A percentile compares a stretch with the other conserved stretches of the same genome.
Evolutionary conservation across 64 coral and sea anemone species (phyloP).

Genomic region (Actinia tenebrosa): DNA sequence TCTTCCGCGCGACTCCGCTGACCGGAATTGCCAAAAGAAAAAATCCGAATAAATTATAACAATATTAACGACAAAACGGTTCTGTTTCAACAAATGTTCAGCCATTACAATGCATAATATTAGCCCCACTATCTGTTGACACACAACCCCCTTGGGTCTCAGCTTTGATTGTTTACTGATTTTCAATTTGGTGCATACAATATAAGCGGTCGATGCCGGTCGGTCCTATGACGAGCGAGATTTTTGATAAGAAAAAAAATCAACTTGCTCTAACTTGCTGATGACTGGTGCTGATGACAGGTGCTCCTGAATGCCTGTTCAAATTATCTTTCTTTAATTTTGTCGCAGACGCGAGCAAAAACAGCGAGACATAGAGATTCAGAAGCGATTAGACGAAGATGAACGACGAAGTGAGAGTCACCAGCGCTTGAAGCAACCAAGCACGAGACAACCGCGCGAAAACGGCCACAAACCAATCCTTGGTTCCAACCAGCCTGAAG

Average conservation of each 20-base stretch:
- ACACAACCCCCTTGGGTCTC: no score
- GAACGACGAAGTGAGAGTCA: conserved; percentile 44
- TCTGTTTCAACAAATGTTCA: not conserved
- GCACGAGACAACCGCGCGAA: conserved; percentile 40
- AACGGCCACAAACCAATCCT: not conserved
- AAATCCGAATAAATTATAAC: not conserved
- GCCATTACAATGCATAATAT: not conserved
- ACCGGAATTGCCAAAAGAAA: not conserved
- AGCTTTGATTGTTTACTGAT: no score
- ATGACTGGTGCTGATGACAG: no score
- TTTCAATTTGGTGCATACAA: no score
- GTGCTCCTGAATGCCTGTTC: no score
- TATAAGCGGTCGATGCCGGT: no score
- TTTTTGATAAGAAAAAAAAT: no score
- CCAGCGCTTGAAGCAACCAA: conserved; percentile 14
- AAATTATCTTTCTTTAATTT: no score
- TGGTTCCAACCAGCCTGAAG: conserved; percentile 13
- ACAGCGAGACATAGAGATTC: conserved; percentile 65
- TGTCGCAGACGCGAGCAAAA: conserved; percentile 63
- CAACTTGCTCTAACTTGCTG: no score
- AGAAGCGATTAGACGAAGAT: conserved; percentile 72
- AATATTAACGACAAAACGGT: not conserved
- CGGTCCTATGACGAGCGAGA: no score
- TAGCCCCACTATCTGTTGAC: no score
- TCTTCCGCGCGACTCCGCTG: no score